These are phyloP conservation scores for Ciconia stormi DNA, from an alignment of 2,113 vertebrate species.

Conservation along the genomic window DNA sequence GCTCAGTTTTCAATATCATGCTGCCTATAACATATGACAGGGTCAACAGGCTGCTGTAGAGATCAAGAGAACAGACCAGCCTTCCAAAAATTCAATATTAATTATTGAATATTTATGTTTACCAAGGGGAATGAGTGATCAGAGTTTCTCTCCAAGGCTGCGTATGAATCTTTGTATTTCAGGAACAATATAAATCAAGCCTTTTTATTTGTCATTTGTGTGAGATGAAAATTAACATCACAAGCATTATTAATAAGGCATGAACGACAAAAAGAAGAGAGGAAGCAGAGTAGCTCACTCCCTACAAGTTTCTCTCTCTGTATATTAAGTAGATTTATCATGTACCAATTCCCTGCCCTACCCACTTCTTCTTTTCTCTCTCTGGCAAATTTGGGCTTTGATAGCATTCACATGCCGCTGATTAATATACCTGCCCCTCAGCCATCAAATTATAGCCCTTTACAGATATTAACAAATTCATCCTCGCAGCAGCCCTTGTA, in stretches of 20 bases:
- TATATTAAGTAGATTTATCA: constrained; percentile 43
- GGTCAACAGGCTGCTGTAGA: constrained; percentile 37
- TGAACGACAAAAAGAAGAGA: constrained; percentile 40
- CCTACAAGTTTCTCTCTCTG: not conserved
- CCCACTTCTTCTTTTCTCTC: not conserved
- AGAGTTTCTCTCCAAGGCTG: constrained; percentile 29
- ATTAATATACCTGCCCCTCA: not conserved
- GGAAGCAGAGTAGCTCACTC: not conserved
- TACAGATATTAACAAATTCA: not conserved
- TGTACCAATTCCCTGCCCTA: not conserved
- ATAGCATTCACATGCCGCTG: not conserved
- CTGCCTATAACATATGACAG: constrained; percentile 11
- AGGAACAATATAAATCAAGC: constrained; percentile 60
- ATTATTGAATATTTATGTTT: constrained; percentile 68
- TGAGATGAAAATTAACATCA: constrained; percentile 63
- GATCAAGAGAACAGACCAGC: constrained; percentile 52
- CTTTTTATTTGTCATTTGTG: constrained; percentile 57
- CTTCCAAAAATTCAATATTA: constrained; percentile 51
- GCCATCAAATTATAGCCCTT: not conserved
- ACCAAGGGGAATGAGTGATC: constrained; percentile 24
- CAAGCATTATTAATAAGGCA: constrained; percentile 66
- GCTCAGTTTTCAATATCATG: not conserved
- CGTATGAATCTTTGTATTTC: constrained; percentile 45
- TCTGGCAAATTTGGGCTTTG: not conserved
- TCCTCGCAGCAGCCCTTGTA: not conserved